A percentile compares a stretch with the other conserved stretches of the same genome.
Conservation (phyloP, 1,140 invertebrate genomes). For the Mercenaria mercenaria region DNA sequence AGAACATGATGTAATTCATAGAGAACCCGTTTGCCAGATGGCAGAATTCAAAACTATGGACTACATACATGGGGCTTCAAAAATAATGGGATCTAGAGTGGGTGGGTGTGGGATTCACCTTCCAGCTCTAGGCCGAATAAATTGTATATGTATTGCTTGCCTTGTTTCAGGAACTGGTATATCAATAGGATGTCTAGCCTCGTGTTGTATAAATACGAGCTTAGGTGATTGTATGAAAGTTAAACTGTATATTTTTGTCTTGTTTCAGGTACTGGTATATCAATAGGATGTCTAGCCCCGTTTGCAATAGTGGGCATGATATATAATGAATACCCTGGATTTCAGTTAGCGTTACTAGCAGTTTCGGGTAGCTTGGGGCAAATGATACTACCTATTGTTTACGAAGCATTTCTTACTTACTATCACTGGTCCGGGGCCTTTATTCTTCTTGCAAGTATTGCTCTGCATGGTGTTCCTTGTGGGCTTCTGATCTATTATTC, state of each 20-base stretch:
- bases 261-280: background rate
- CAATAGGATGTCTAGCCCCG: background rate
- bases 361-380: background rate
- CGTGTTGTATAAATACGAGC: too few relatives aligned
- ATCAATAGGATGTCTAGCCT: background rate
- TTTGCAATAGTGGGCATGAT: background rate
- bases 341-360: background rate
- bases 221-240: too few relatives aligned
- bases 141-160: too few relatives aligned
- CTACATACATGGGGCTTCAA: too few relatives aligned
- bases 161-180: background rate
- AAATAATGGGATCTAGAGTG: too few relatives aligned
- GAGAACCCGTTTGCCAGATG: too few relatives aligned
- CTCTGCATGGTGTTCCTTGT: background rate
- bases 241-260: too few relatives aligned
- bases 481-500: background rate
- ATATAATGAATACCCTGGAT: background rate
- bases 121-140: too few relatives aligned
- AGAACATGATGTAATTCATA: too few relatives aligned
- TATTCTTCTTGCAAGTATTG: background rate
- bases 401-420: background rate
- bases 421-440: background rate
- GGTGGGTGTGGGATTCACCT: too few relatives aligned
- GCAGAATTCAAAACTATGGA: too few relatives aligned
- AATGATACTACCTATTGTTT: background rate